phyloP scores from a whole-genome alignment of 2,113 vertebrate genomes.

The Cyanoramphus novaezelandiae region DNA sequence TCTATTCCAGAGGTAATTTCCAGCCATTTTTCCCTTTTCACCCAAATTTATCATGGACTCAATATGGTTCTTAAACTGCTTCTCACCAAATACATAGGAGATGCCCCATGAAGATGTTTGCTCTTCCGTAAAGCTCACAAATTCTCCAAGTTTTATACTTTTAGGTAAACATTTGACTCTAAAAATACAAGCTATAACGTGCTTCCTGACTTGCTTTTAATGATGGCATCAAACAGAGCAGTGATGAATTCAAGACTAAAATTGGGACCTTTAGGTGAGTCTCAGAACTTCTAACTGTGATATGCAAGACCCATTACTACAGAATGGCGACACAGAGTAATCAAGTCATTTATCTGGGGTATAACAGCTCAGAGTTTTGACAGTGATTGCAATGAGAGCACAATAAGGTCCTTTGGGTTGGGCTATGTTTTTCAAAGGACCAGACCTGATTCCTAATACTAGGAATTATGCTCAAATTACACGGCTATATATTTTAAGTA shows the following conservation, averaged over 20 bases:
- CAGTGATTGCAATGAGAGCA: background rate
- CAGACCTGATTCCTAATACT: background rate
- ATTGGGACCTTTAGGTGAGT: background rate
- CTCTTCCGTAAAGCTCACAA: background rate
- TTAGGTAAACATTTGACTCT: background rate
- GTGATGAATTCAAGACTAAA: background rate
- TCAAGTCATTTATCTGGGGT: background rate
- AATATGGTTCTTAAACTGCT: background rate
- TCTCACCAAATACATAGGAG: background rate
- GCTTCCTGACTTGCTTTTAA: background rate
- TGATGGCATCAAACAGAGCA: background rate
- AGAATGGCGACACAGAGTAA: background rate
- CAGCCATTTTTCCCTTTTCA: background rate
- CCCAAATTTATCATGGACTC: background rate
- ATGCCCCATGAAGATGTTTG: background rate
- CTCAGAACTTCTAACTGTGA: background rate
- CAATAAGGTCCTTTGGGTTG: background rate
- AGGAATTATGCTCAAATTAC: background rate
- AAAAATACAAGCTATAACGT: background rate
- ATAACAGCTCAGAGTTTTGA: background rate
- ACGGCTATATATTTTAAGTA: constrained; percentile 41
- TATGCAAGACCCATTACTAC: background rate
- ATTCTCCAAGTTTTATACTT: background rate
- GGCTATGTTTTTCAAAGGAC: constrained; percentile 16
- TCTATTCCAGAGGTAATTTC: background rate